These are phyloP conservation scores for Scaeva pyrastri DNA, from an alignment of 2,888 invertebrate species.

Conservation along the genomic window DNA sequence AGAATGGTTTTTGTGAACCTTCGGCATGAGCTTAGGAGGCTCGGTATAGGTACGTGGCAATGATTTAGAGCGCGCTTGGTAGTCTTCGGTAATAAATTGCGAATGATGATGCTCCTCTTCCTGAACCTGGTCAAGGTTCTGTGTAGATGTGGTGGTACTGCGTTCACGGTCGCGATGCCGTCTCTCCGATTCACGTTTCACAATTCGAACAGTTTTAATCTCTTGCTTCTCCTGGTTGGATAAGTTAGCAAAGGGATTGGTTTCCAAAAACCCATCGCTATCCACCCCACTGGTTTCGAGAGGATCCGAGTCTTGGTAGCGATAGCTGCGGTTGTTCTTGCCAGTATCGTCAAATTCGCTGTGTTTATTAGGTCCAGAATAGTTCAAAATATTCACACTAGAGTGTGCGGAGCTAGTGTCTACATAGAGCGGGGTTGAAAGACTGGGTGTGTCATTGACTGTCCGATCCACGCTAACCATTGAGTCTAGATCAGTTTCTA, in stretches of 20 bases:
- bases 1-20: conserved; percentile 77
- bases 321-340: conserved; percentile 76
- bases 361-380: conserved; percentile 79
- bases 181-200: conserved; percentile 95
- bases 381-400: conserved; percentile 77
- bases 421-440: conserved; percentile 88
- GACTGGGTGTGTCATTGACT: conserved; percentile 83
- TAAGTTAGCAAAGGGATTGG: conserved; percentile 85
- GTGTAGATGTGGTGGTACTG: conserved; percentile 82
- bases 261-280: conserved; percentile 83
- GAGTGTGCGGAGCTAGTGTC: conserved; percentile 85
- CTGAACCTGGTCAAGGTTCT: conserved; percentile 83
- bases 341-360: conserved; percentile 80
- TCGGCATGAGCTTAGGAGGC: conserved; percentile 77
- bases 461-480: conserved; percentile 91
- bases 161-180: conserved; percentile 92
- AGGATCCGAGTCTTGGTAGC: conserved; percentile 82
- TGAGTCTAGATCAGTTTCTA: conserved; percentile 95
- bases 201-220: conserved; percentile 96
- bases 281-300: conserved; percentile 83
- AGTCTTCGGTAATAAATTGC: conserved; percentile 64
- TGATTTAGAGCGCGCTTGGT: conserved; percentile 85
- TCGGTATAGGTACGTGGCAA: conserved; percentile 84
- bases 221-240: conserved; percentile 92
- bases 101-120: conserved; percentile 81